Evolutionary conservation across 2,113 vertebrate species (phyloP), one percentile per base, ranked within the genome.

Genomic region (Ivindomyrus marchei): DNA sequence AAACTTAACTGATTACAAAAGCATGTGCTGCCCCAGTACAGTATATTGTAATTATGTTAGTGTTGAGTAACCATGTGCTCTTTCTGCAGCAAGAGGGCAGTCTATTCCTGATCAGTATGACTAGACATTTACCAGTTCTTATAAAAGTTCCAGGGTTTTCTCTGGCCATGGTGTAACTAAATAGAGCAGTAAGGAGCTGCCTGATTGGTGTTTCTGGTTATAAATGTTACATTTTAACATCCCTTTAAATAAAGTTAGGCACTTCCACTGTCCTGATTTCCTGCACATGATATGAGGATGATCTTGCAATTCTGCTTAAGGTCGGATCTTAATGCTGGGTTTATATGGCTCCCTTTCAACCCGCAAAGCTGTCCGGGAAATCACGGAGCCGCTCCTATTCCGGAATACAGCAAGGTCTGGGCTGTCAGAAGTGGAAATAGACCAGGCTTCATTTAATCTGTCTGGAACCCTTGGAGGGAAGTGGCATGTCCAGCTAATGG

Each of bases 351-450:
- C 4, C 31, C 36, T 90, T 24, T 77, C 49, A 53, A 45, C 2
- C 62, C 39, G 31, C 89, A 86, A 36, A 52, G 21, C 58, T 27
- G 56, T 27, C 62, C 31, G 24, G 42, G 5, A 85, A 93, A 93
- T 92, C 93, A 93, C 93, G 91, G 83, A 89, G 92, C 88, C 10
- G 21, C 88, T 62, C 66, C 46, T 50, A 17, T 74, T 31, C 58
- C 58, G 24, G 58, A 93, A 90, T 92, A 91, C 91, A 90, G 92
- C 91, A 27, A 90, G 90, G 92, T 92, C 93, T n/a, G 17, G 90
- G 89, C 93, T 95, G 94, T 95, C 94, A 94, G 91, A 94, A 93
- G 94, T 94, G 93, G 94, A 95, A 94, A 94, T 93, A 94, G 93
- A 93, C 93, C 92, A 90, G 92, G 92, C 93, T 95, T 94, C 94